Conservation (phyloP, 2,113 vertebrate species). For the Corapipo altera region DNA sequence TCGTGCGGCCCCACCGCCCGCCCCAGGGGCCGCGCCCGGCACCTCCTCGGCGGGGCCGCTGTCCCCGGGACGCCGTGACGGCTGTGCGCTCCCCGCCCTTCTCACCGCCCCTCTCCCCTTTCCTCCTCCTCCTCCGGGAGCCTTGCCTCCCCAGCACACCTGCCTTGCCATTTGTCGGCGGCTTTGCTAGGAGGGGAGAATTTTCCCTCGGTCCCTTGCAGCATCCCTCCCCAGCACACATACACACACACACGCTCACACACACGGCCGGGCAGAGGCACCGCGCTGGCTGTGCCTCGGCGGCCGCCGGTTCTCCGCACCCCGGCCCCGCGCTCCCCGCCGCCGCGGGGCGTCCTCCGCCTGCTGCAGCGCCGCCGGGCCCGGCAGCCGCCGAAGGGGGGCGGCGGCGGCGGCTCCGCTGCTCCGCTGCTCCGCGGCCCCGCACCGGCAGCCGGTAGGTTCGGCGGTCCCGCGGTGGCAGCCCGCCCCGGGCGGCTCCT, state of each 20-base stretch:
- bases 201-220: constrained; percentile 73
- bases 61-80: background rate
- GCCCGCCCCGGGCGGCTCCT: too few species aligned
- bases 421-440: background rate
- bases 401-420: constrained; percentile 14
- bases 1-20: background rate
- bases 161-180: constrained; percentile 44
- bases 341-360: constrained; percentile 73
- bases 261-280: background rate
- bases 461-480: too few species aligned
- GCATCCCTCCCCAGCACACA: constrained; percentile 27
- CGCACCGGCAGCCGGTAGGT: background rate
- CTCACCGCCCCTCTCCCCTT: background rate
- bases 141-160: constrained; percentile 18
- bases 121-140: background rate
- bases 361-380: constrained; percentile 38
- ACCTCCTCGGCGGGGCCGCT: background rate
- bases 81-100: background rate
- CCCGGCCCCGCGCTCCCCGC: constrained; percentile 29
- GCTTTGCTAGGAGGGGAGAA: constrained; percentile 47
- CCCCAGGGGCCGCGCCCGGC: background rate
- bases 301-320: constrained; percentile 36
- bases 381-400: background rate
- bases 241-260: background rate
- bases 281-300: constrained; percentile 44